Evolutionary conservation across 1,140 invertebrate genomes (phyloP).

Genomic region (Brachionus manjavacas): DNA sequence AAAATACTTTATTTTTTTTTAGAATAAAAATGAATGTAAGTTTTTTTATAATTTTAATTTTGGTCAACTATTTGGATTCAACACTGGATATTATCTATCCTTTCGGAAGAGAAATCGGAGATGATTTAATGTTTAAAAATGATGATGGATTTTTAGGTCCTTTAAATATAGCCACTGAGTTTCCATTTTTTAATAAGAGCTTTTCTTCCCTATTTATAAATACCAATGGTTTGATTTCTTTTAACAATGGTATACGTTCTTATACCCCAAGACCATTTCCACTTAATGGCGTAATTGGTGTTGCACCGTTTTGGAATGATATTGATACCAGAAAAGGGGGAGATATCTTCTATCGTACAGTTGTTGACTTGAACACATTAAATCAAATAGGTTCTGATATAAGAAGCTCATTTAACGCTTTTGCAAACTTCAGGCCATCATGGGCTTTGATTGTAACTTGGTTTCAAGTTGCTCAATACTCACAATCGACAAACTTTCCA

Average conservation of each 20-base stretch:
- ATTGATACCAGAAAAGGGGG: background rate
- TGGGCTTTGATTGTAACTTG: conserved; percentile 33
- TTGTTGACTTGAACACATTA: background rate
- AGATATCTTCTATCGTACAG: conserved; percentile 2
- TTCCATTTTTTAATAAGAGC: background rate
- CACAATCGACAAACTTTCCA: background rate
- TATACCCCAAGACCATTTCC: background rate
- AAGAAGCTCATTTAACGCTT: background rate
- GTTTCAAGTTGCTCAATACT: background rate
- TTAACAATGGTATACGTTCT: background rate
- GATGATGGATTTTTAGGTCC: background rate
- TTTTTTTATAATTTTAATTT: background rate
- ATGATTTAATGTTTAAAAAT: background rate
- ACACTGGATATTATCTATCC: background rate
- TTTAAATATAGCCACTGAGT: background rate
- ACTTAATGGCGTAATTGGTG: background rate
- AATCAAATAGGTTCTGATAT: background rate
- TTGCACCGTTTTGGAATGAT: background rate
- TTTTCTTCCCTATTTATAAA: background rate
- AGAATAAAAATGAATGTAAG: background rate
- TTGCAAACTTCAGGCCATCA: background rate
- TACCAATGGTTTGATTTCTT: background rate
- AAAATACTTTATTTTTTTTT: too few species aligned
- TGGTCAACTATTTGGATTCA: background rate
- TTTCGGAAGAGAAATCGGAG: background rate